phyloP scores from a whole-genome alignment of 2,888 invertebrate genomes.

The Eupithecia subfuscata region DNA sequence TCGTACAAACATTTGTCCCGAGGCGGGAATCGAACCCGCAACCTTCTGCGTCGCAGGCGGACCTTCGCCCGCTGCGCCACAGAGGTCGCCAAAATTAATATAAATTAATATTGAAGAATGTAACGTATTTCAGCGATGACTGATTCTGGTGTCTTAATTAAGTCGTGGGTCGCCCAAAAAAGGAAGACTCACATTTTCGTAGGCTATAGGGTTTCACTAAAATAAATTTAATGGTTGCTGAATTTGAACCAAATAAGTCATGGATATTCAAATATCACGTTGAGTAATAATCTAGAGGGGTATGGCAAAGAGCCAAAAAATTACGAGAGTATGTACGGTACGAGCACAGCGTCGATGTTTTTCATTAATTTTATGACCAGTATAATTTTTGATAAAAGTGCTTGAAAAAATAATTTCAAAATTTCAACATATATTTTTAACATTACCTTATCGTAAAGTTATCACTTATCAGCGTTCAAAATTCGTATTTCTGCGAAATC shows the following conservation, averaged over 20 bases:
- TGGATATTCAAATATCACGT: constrained; percentile 2
- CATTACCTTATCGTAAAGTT: not conserved
- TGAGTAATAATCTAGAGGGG: constrained; percentile 1
- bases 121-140: not conserved
- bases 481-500: not conserved
- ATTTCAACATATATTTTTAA: not conserved
- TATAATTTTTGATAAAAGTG: not conserved
- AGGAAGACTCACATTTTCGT: not conserved
- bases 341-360: constrained; percentile 12
- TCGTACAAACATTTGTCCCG: too few species aligned
- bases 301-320: constrained; percentile 2
- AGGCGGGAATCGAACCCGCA: too few species aligned
- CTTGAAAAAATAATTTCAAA: not conserved
- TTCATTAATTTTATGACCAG: constrained; percentile 1
- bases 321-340: not conserved
- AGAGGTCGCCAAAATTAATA: too few species aligned
- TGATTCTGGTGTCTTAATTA: not conserved
- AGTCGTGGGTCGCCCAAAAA: not conserved
- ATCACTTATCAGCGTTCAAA: not conserved
- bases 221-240: not conserved
- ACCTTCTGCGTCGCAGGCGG: too few species aligned
- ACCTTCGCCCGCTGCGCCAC: too few species aligned
- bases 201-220: not conserved
- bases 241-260: not conserved
- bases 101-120: too few species aligned